Evolutionary conservation across 2,888 invertebrate species (phyloP), one percentile per base, ranked within the genome.

Genomic region (Lycia hirtaria): DNA sequence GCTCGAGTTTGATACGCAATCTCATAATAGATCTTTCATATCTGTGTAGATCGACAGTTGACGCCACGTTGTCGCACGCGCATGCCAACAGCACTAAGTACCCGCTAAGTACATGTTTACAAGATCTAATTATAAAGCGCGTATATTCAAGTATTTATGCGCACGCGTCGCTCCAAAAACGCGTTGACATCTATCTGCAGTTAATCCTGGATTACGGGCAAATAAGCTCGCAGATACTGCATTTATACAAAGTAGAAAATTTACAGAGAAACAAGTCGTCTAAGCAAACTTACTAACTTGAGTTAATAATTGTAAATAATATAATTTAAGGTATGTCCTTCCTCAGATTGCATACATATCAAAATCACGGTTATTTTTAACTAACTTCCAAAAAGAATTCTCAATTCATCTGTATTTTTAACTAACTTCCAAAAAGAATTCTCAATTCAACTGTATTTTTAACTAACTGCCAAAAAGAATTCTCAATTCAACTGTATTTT

Each of bases 141-240:
- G 24, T 80, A 76, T 75, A 77, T 72, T 72, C 65, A 58, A 68
- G 77, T 86, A 85, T 88, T 87, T 87, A 86, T 76, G 81, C 73
- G 67, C 76, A 60, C 75, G 74, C 80, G 81, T 76, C 76, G 76
- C 74, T 76, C 80, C 76, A 72, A 84, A 85, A 81, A 76, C 75
- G 65, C 74, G 75, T 67, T 74, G 75, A 75, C 88, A 88, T 86
- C 85, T 82, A 84, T 86, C 81, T 75, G 63, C 64, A 63, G 71
- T 73, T 88, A 88, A 89, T 87, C 85, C 83, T 51, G 53, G 75
- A 83, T 87, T 84, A 60, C 38, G 48, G 32, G 45, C 37, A 49
- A 47, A 67, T 67, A 40, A 56, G 35, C 33, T 47, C 22, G 69
- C 54, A 67, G 20, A 83, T 85, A 86, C 80, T 87, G 86, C 84